Percentiles rank a stretch among this genome's conserved stretches.
Conservation (phyloP, 35 echinoderm and acorn worm species). For the Patiria miniata region DNA sequence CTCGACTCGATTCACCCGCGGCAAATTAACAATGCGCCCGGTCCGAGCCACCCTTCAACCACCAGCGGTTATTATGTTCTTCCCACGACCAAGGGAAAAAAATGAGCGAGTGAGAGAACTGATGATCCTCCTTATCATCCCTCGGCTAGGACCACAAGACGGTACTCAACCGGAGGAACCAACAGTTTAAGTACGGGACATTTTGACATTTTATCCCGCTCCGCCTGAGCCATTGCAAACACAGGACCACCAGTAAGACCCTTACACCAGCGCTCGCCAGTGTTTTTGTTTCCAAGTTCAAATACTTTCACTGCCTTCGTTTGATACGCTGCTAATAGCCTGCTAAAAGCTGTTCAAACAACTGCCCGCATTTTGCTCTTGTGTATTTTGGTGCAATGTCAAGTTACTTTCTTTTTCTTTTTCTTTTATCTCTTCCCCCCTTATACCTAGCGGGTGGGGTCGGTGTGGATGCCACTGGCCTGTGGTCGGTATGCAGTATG, state of each 20-base stretch:
- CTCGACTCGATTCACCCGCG: background rate
- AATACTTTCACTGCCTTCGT: slow-evolving; percentile 10
- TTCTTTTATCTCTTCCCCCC: no score
- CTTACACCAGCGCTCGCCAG: background rate
- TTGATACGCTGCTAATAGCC: slow-evolving; percentile 28
- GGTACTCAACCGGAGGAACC: slow-evolving; percentile 22
- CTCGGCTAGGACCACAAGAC: background rate
- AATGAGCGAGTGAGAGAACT: background rate
- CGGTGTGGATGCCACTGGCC: no score
- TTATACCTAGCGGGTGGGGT: background rate
- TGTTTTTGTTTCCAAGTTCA: slow-evolving; percentile 32
- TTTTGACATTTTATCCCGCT: slow-evolving; percentile 31
- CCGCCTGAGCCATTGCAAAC: slow-evolving; percentile 1
- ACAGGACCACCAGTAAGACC: slow-evolving; percentile 16
- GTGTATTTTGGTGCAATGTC: slow-evolving; percentile 9
- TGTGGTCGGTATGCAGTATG: no score
- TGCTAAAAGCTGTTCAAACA: slow-evolving; percentile 26
- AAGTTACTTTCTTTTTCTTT: background rate
- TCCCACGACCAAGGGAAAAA: background rate
- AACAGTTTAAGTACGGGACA: slow-evolving; percentile 28
- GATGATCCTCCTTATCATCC: background rate
- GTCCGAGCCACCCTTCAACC: background rate
- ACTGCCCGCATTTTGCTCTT: background rate
- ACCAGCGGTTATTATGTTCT: background rate
- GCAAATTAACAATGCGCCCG: background rate